These are phyloP conservation scores for Phthorimaea operculella DNA, from an alignment of 1,140 invertebrate species.

Conservation along the genomic window DNA sequence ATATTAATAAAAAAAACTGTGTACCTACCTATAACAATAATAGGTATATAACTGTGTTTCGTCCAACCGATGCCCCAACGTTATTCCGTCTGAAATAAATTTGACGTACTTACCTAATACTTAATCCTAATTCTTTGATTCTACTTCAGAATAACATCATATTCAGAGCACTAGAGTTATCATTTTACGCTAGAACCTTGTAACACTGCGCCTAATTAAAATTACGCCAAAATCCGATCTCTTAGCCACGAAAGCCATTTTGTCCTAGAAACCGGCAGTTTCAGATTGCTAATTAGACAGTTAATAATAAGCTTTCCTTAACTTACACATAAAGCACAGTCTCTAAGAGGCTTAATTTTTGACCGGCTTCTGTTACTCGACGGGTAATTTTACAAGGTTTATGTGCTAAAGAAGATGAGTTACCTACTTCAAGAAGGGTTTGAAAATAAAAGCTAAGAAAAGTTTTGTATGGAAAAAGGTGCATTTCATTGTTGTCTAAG, in stretches of 20 bases:
- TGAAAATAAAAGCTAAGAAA: neutral
- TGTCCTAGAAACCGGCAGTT: slow-evolving; percentile 57
- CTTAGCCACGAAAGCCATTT: slow-evolving; percentile 42
- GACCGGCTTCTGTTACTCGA: slow-evolving; percentile 45
- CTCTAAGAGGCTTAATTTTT: slow-evolving; percentile 41
- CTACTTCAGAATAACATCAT: neutral
- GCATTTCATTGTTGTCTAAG: too few relatives aligned
- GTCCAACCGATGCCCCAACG: too few relatives aligned
- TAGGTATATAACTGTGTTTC: too few relatives aligned
- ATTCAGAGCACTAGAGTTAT: neutral
- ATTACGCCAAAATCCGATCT: slow-evolving; percentile 60
- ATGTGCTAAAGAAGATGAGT: slow-evolving; percentile 2
- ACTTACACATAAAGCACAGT: slow-evolving; percentile 59
- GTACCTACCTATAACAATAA: too few relatives aligned
- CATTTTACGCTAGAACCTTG: slow-evolving; percentile 25
- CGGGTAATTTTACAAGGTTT: slow-evolving; percentile 20
- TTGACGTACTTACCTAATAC: too few relatives aligned
- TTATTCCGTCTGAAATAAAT: neutral
- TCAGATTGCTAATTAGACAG: slow-evolving; percentile 62
- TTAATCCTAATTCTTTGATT: too few relatives aligned
- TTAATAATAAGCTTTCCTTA: slow-evolving; percentile 64
- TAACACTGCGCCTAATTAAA: slow-evolving; percentile 58
- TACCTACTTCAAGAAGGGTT: neutral
- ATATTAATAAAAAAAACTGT: too few relatives aligned
- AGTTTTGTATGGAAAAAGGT: neutral